Evolutionary conservation across 2,888 invertebrate species (phyloP).

Genomic region (Tricholauxania praeusta): DNA sequence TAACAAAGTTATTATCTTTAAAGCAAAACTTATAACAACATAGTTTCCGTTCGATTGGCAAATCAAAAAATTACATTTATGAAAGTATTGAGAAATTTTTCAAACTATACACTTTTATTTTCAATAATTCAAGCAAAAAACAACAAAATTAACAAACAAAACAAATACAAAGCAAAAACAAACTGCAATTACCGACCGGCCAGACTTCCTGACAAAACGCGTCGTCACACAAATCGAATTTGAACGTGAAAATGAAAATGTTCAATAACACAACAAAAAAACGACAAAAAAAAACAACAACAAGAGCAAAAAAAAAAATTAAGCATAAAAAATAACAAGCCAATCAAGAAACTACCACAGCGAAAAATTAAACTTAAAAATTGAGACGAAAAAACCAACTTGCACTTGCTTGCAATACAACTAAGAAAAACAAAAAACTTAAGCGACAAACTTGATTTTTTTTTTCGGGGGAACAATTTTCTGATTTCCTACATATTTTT

Average conservation of each 20-base stretch:
- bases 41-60: too few relatives aligned
- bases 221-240: slow-evolving; percentile 3
- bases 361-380: not conserved
- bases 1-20: too few relatives aligned
- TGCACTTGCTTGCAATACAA: not conserved
- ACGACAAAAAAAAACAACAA: not conserved
- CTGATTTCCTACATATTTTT: slow-evolving; percentile 35
- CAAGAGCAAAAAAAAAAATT: not conserved
- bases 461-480: slow-evolving; percentile 13
- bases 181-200: too few relatives aligned
- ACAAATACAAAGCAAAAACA: not conserved
- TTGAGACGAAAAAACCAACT: not conserved
- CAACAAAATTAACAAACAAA: not conserved
- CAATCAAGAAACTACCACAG: slow-evolving; percentile 7
- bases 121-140: slow-evolving; percentile 50
- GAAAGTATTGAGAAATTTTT: too few relatives aligned
- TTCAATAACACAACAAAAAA: not conserved
- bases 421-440: slow-evolving; percentile 39
- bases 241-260: slow-evolving; percentile 3
- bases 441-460: slow-evolving; percentile 42
- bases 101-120: slow-evolving; percentile 54
- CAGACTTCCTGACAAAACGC: not conserved
- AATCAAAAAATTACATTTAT: too few relatives aligned
- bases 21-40: too few relatives aligned
- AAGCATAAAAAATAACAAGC: slow-evolving; percentile 18